Evolutionary conservation across 2,113 vertebrate genomes (phyloP), one percentile per base, ranked within the genome.

Genomic region (Penelope pileata): DNA sequence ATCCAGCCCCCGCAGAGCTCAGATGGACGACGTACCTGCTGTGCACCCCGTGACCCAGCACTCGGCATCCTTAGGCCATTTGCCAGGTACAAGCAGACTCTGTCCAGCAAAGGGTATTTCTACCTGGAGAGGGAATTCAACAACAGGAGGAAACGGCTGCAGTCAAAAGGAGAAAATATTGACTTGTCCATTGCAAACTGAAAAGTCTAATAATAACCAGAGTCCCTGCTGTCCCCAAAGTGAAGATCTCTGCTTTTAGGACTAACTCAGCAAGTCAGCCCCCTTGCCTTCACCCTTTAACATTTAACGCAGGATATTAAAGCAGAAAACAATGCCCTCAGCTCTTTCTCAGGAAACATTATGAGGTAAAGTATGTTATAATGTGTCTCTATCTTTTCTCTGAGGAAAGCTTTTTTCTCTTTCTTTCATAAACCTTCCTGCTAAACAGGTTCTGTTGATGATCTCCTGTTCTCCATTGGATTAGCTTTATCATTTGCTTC

Each of bases 241-340:
- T 84, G 78, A 91, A 95, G 79, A 76, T 43, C 18, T 79, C 79
- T 50, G 32, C 50, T 84, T 93, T 89, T 73, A 19, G 3, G 66
- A 93, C 90, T 96, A 94, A 88, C 77, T 95, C 76, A 48, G 58
- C 56, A 88, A 74, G 77, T 59, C 53, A 62, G 72, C n/a, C 75
- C 91, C 73, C 75, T 83, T 53, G 69, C 66, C 83, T 97, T 93
- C 87, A 93, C 87, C 56, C 56, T 95, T 88, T 95, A 80, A 93
- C 56, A 70, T 91, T 96, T 92, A 95, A 95, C 92, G 94, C 87
- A 86, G 84, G 92, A 92, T 93, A 95, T 82, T 96, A 94, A 96
- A 88, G 86, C 67, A 88, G 80, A 92, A 97, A 97, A 93, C 91
- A 93, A 86, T 86, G 62, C 84, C 80, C 88, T 93, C 5, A 16